These are phyloP conservation scores for Pachyrhynchus sulphureomaculatus DNA, from an alignment of 1,140 invertebrate genomes.

Conservation along the genomic window DNA sequence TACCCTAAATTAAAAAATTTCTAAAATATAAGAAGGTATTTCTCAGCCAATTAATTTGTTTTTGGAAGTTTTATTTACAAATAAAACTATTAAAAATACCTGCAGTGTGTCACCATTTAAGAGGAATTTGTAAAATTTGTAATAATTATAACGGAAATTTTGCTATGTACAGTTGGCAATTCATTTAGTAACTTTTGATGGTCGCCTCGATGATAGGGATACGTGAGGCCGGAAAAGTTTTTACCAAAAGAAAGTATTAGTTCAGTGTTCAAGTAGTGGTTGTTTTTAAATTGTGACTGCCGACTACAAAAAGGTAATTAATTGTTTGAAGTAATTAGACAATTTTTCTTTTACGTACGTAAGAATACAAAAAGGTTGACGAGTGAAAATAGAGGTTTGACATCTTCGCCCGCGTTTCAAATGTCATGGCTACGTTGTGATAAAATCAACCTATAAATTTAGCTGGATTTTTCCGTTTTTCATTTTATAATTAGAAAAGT, in stretches of 20 bases:
- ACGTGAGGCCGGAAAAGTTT: slow-evolving; percentile 15
- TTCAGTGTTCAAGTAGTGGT: background rate
- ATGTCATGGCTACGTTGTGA: slow-evolving; percentile 9
- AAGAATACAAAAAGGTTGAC: background rate
- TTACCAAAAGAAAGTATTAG: background rate
- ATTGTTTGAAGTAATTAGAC: background rate
- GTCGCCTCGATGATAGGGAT: background rate
- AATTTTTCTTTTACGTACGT: no score
- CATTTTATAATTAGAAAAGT: no score
- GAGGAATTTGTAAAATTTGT: no score
- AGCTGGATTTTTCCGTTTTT: no score
- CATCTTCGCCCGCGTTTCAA: slow-evolving; percentile 4
- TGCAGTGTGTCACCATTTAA: no score
- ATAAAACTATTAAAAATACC: no score
- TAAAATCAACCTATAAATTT: slow-evolving; percentile 9
- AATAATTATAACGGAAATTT: no score
- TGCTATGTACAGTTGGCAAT: no score
- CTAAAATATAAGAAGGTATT: no score
- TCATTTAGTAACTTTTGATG: slow-evolving; percentile 7
- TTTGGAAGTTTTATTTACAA: no score
- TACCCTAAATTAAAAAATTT: no score
- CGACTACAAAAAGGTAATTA: background rate
- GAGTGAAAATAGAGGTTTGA: background rate
- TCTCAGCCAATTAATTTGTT: no score
- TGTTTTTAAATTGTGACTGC: background rate